A percentile compares a stretch with the other conserved stretches of the same genome.
Conservation (phyloP, 2,113 vertebrate genomes). For the Ochotona princeps region DNA sequence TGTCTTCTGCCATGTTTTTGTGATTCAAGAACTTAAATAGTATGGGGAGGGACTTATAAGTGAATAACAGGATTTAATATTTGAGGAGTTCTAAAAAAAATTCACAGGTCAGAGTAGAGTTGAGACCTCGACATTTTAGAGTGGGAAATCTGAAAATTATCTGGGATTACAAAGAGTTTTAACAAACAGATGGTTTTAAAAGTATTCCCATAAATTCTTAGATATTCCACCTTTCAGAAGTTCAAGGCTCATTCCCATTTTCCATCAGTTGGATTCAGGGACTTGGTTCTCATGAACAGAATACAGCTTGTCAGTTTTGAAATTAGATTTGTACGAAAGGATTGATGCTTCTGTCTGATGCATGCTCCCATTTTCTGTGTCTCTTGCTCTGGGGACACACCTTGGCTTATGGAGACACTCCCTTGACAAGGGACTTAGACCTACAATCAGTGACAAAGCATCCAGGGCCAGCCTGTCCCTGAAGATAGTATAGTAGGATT, state of each 20-base stretch:
- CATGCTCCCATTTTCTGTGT: neutral
- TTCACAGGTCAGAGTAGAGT: neutral
- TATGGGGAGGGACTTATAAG: slow-evolving; percentile 15
- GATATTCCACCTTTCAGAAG: neutral
- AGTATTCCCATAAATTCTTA: neutral
- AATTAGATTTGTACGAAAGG: neutral
- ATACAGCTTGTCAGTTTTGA: neutral
- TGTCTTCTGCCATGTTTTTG: neutral
- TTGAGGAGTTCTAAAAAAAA: neutral
- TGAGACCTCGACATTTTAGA: neutral
- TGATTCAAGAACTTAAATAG: neutral
- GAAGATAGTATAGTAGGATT: neutral
- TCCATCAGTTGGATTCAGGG: neutral
- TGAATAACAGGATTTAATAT: slow-evolving; percentile 43
- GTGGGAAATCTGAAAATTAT: neutral
- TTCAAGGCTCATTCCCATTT: neutral
- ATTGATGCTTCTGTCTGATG: neutral
- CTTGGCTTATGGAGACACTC: neutral
- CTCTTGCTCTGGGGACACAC: neutral
- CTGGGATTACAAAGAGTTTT: slow-evolving; percentile 21
- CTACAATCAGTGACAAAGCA: neutral
- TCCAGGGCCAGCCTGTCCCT: neutral
- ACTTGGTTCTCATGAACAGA: neutral
- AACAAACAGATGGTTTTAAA: slow-evolving; percentile 1
- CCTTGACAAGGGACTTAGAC: neutral